Conservation (phyloP, 1,140 invertebrate genomes). For the Tetragonula clypearis region DNA sequence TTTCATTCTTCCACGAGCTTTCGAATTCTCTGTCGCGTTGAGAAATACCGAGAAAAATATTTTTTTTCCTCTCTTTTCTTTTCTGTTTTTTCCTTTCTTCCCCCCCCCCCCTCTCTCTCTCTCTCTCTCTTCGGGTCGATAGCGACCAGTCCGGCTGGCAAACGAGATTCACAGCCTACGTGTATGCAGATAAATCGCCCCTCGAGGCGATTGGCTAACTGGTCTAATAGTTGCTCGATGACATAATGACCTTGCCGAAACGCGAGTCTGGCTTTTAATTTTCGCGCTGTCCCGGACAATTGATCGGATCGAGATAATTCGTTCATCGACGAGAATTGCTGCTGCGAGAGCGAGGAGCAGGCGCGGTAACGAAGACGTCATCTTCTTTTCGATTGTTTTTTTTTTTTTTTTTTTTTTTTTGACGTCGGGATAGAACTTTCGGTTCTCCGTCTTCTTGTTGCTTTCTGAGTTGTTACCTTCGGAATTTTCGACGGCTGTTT, state of each 20-base stretch:
- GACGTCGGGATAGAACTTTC: no score
- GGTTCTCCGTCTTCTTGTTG: no score
- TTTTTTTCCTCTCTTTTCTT: neutral
- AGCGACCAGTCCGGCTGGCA: no score
- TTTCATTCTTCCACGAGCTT: neutral
- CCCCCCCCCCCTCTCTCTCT: no score
- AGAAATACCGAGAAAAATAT: neutral
- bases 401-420: neutral
- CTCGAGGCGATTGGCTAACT: neutral
- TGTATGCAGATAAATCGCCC: conserved; percentile 40
- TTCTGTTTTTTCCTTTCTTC: neutral
- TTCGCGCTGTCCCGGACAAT: conserved; percentile 47
- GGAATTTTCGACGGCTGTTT: no score
- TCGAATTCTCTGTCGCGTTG: neutral
- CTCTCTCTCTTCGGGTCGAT: no score
- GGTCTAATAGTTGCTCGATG: conserved; percentile 50
- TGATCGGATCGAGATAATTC: neutral
- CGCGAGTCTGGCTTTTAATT: conserved; percentile 56
- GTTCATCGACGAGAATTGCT: conserved; percentile 58
- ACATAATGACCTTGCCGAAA: conserved; percentile 57
- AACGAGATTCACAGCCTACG: conserved; percentile 14
- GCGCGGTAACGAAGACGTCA: no score
- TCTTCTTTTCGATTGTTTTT: neutral
- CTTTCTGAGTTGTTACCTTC: no score
- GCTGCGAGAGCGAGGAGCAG: neutral